Base-by-base conservation (phyloP, 2,888 invertebrate species). In the Dorcus parallelipipedus region DNA sequence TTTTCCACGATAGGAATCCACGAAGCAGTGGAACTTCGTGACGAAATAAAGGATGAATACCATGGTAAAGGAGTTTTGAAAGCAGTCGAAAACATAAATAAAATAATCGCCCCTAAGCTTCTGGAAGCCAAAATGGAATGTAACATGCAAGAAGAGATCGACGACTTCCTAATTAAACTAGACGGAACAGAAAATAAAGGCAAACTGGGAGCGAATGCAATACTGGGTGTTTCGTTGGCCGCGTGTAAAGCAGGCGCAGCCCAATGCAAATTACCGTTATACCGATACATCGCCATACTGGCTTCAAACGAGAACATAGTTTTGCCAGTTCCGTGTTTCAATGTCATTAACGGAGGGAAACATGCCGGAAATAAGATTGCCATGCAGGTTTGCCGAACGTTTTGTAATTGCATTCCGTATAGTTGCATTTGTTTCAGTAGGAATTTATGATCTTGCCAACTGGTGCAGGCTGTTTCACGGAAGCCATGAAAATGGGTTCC, bases 171-270 rank as follows among this genome's bases (percentile, higher is more conserved):
- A 86, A 77, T 95, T 63, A 83, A 86, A 62, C 80, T 96, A 64
- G 99, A 99, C 79, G 98, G 97, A 54, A 99, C 99, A 55, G 95
- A 97, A 68, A 99, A 98, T 82, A 99, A 99, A 81, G 89, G 90
- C 8, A 95, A 93, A 76, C 86, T 95, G 71, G 98, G 98, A 64
- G 97, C 97, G 54, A 98, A 99, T 81, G 97, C 98, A 59, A 95
- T 99, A 79, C 84, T 99, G 60, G 98, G 98, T 52, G 93, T 99
- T 33, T 99, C 98, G 0, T 81, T 99, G 71, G 98, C 98, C 54
- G 92, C 95, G 0, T 93, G 93, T 78, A 98, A 98, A 81, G 99
- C 99, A 66, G 99, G 97, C 57, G 98, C 98, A 67, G 95, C 95
- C 69, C 91, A 95, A 79, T 95, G 95, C 78, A 92, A 90, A 59